Conservation (phyloP, 2,797 vertebrate genomes). For the Prionace glauca region DNA sequence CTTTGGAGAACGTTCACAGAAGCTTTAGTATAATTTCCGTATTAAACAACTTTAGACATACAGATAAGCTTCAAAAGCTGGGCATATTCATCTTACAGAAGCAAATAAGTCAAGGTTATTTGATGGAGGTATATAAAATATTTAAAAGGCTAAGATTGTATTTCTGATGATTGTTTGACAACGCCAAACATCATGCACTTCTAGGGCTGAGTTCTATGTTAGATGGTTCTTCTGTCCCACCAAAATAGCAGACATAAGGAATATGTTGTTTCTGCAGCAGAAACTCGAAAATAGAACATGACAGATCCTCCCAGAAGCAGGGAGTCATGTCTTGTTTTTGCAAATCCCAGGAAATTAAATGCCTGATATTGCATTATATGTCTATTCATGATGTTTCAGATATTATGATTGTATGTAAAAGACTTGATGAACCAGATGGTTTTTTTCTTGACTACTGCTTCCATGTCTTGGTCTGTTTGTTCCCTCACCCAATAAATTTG, state of each 20-base stretch:
- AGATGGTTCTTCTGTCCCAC: too few species aligned
- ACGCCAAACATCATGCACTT: background rate
- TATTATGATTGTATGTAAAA: background rate
- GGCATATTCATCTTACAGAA: background rate
- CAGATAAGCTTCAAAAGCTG: background rate
- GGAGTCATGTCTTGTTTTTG: background rate
- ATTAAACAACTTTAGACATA: background rate
- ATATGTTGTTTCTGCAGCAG: background rate
- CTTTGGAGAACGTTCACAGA: background rate
- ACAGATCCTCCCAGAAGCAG: background rate
- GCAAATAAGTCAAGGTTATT: background rate
- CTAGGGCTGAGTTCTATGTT: too few species aligned
- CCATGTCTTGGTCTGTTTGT: too few species aligned
- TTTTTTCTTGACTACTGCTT: too few species aligned
- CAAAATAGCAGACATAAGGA: background rate
- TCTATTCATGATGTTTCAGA: background rate
- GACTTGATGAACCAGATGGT: too few species aligned
- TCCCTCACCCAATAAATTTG: too few species aligned
- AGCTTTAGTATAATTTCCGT: background rate
- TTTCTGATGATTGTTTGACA: background rate
- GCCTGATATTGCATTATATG: background rate
- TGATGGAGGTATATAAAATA: background rate
- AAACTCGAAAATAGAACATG: background rate
- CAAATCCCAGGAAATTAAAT: background rate
- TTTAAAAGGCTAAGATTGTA: background rate